Evolutionary conservation across 2,888 invertebrate genomes (phyloP), one percentile per base, ranked within the genome.

Genomic region (Eristalinus aeneus): DNA sequence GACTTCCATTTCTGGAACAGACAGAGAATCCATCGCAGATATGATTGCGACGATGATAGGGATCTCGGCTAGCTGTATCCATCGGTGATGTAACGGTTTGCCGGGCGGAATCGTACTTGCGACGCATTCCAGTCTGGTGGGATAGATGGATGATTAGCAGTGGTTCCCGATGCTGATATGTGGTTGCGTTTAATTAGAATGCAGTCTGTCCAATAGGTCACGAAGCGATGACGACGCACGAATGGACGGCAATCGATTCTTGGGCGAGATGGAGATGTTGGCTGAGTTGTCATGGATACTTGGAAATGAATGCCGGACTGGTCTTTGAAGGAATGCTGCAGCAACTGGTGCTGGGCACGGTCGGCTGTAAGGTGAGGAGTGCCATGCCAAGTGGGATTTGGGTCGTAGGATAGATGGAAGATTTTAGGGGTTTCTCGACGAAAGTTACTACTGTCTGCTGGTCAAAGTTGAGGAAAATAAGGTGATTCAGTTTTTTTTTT

Each of bases 1-100:
- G 80, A 75, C 80, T 80, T 71, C 84, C 75, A 84, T 84, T 84
- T 84, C 67, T 80, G 63, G 80, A 80, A 80, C 84, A 80, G 58
- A 69, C 39, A 73, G 39, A 73, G 39, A 60, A 56, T 83, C 60
- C 74, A 46, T 39, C 69, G 69, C 22, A 32, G 75, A 69, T 69
- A 69, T 76, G 69, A 76, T 63, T 68, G 27, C 27, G 58, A 31
- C 27, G 20, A 60, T 31, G 60, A 60, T 31, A 60, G 60, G 31
- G 27, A 22, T n/a, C 12, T 53, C n/a, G 27, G 27, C 4, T 60
- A 27, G 20, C 32, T 63, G 22, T 22, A n/a, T 5, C 16, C 46
- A 46, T 34, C 20, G 22, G 56, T 34, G 23, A 46, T 58, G 39
- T 22, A 46, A 56, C 64, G 64, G 73, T 12, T 5, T 54, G 46